A percentile compares a stretch with the other conserved stretches of the same genome.
phyloP scores from a whole-genome alignment of 2,113 vertebrate species.

The Carettochelys insculpta region DNA sequence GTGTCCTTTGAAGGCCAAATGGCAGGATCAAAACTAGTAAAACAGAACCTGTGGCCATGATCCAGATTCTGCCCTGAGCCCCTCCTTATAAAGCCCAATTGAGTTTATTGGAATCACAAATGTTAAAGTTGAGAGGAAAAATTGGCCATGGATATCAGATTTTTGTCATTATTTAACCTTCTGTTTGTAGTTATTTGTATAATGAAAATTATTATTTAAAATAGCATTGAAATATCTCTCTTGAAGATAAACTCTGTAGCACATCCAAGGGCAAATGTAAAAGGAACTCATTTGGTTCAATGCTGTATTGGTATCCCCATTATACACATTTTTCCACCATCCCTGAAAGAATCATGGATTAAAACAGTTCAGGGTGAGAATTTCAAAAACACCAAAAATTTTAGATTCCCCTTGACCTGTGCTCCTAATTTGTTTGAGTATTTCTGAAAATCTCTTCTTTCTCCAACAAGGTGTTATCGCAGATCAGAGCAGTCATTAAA shows the following conservation, averaged over 20 bases:
- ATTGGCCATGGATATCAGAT: background rate
- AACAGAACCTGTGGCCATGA: background rate
- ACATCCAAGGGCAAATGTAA: background rate
- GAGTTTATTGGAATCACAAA: background rate
- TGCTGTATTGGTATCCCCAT: too few species aligned
- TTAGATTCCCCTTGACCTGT: background rate
- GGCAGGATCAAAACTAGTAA: background rate
- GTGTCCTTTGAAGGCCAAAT: too few species aligned
- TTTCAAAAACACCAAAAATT: background rate
- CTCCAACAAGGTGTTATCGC: background rate
- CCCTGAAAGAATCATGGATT: background rate
- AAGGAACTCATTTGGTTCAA: background rate
- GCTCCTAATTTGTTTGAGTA: background rate
- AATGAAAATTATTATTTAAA: background rate
- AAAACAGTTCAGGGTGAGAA: background rate
- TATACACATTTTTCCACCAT: too few species aligned
- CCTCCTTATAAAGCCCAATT: slow-evolving; percentile 20
- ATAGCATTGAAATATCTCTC: background rate
- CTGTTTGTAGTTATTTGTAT: background rate
- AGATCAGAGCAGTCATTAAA: background rate
- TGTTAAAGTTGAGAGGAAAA: background rate
- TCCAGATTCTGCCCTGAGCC: slow-evolving; percentile 4
- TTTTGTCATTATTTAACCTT: background rate
- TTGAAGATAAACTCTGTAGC: background rate
- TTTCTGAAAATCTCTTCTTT: background rate